A percentile compares a stretch with the other conserved stretches of the same genome.
Evolutionary conservation across 2,797 vertebrate genomes (phyloP).

Genomic region (Huso huso): DNA sequence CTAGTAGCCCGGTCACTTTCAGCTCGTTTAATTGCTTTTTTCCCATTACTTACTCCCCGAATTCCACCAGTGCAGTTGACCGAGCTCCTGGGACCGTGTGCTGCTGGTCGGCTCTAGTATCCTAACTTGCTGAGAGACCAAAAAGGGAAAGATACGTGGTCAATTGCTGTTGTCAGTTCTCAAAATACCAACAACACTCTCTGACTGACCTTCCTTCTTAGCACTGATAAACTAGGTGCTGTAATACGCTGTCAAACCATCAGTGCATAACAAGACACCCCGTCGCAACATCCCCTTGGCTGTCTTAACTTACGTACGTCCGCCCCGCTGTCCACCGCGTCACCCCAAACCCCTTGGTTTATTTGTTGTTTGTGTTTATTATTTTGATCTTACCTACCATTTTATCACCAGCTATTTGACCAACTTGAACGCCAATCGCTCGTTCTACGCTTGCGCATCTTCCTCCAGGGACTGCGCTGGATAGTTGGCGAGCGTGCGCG

Average conservation of each 20-base stretch:
- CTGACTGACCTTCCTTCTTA: slow-evolving; percentile 63
- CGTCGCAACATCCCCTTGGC: slow-evolving; percentile 7
- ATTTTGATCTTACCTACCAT: slow-evolving; percentile 77
- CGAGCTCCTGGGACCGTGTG: neutral
- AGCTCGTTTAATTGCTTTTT: no score
- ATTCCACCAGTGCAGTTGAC: no score
- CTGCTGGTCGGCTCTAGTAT: slow-evolving; percentile 19
- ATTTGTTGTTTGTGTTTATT: slow-evolving; percentile 39
- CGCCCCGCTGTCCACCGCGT: slow-evolving; percentile 11
- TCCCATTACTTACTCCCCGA: no score
- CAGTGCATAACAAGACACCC: slow-evolving; percentile 29
- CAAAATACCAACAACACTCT: slow-evolving; percentile 63
- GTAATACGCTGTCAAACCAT: slow-evolving; percentile 41
- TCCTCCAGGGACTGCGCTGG: slow-evolving; percentile 43
- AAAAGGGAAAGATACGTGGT: slow-evolving; percentile 67
- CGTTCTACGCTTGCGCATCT: slow-evolving; percentile 58
- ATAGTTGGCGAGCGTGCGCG: slow-evolving; percentile 19
- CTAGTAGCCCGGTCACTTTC: no score
- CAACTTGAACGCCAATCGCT: slow-evolving; percentile 68
- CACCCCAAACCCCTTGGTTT: slow-evolving; percentile 23
- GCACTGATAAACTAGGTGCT: slow-evolving; percentile 40
- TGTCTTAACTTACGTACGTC: neutral
- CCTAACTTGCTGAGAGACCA: slow-evolving; percentile 34
- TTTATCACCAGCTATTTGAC: slow-evolving; percentile 80
- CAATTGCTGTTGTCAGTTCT: slow-evolving; percentile 46